Evolutionary conservation across 1,140 invertebrate genomes (phyloP), one percentile per base, ranked within the genome.

Genomic region (Ceratosolen solmsi): DNA sequence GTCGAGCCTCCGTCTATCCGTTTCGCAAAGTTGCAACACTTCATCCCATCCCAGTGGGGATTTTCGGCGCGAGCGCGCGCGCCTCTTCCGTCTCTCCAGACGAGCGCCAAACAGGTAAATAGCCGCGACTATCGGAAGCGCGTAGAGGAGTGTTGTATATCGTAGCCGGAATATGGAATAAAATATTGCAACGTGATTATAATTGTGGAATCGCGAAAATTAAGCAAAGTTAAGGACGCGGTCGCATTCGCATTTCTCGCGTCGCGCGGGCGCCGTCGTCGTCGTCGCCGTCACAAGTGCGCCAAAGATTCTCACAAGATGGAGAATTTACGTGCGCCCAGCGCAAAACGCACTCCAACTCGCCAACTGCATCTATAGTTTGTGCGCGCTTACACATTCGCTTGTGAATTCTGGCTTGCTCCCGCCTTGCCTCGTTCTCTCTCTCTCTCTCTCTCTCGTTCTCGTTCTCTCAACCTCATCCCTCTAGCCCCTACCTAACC

Each of bases 251-350:
- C 38, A 36, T n/a, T 38, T 38, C 33, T 25, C 41, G n/a, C 25
- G 60, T 33, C 60, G 25, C 60, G 30, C 25, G 11, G 25, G 2
- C 60, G 3, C 60, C 36, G 1, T 13, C 65, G 4, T 38, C 36
- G 13, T n/a, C 65, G 30, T n/a, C 25, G 33, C 65, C 65, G 65
- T 13, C 27, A 22, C 70, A 46, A 33, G n/a, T 41, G 30, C 72
- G 25, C 41, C 41, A 25, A 17, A 58, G 27, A 72, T 79, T 79
- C 68, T 36, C 68, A 72, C 78, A 72, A 79, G 78, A 79, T 72
- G 78, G 78, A 79, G 78, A 71, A 71, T 71, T 27, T 71, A 9
- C 65, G 38, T 70, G 17, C 0, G 20, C 30, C 13, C 22, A n/a
- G 38, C 13, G 20, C 9, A 49, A 79, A 71, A 79, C 65, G 65